Conservation (phyloP, 1,140 invertebrate genomes). For the Hycleus phaleratus region DNA sequence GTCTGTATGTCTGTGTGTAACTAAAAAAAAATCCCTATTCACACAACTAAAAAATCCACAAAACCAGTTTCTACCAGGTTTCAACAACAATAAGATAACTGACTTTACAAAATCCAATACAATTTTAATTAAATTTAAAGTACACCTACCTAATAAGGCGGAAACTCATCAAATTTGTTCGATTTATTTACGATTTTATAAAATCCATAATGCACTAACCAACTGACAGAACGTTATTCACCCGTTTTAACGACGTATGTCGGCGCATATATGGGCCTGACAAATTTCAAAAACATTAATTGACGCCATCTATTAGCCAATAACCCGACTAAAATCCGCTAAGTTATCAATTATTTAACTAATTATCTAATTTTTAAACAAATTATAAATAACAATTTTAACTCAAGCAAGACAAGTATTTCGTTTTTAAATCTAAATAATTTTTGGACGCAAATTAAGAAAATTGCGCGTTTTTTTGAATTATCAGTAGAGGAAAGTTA, state of each 20-base stretch:
- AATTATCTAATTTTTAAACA: no score
- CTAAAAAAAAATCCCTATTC: constrained; percentile 21
- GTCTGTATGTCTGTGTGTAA: constrained; percentile 2
- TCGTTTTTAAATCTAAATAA: no score
- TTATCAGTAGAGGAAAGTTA: no score
- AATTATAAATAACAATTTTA: no score
- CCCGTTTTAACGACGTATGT: background rate
- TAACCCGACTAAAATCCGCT: no score
- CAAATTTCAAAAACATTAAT: no score
- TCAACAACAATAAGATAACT: constrained; percentile 5
- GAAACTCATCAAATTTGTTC: constrained; percentile 6
- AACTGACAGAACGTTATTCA: background rate
- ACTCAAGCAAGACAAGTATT: no score
- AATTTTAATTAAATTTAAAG: background rate
- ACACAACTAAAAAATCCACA: constrained; percentile 23
- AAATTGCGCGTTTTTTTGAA: no score
- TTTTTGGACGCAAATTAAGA: no score
- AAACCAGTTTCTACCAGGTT: constrained; percentile 15
- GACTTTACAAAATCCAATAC: background rate
- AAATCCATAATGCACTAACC: constrained; percentile 30
- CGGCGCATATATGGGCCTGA: background rate
- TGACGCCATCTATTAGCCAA: no score
- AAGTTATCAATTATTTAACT: no score
- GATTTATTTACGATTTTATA: constrained; percentile 28
- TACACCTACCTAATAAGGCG: constrained; percentile 3